Evolutionary conservation across 2,888 invertebrate species (phyloP), one percentile per base, ranked within the genome.

Genomic region (Lasioglossum calceatum): DNA sequence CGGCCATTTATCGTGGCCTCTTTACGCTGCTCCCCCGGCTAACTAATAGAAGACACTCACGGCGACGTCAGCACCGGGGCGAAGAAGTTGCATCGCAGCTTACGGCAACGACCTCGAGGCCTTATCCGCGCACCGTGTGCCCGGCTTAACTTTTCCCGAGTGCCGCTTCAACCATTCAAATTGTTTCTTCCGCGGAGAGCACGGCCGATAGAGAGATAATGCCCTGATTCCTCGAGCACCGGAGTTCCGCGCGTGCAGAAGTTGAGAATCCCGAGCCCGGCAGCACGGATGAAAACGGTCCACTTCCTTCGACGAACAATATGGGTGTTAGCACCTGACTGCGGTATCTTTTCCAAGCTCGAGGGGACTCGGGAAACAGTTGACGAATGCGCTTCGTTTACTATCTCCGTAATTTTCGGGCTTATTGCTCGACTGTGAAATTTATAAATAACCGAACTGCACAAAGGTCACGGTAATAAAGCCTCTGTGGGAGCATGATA

Each of bases 1-100:
- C 23, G 80, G 70, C 80, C 87, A 87, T 87, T 87, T 87, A 84
- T 84, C 87, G 77, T 85, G 80, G 42, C 67, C 73, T 82, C 89
- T 87, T 86, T 88, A 85, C 82, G 70, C 2, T 39, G 10, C 23
- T 81, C 50, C 76, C 81, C 86, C 19, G 19, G 74, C 77, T 74
- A 75, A 75, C 81, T 80, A 77, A 80, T 79, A 81, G 75, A 86
- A 77, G 80, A 85, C 76, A 79, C 83, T 80, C 79, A 71, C 76
- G 44, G 44, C 76, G 42, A 81, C 76, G 83, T 83, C 83, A 77
- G 83, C 83, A 72, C 44, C 47, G 3, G 23, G n/a, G 39, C n/a
- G 27, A 77, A 76, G 84, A 82, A 85, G 67, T 71, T 82, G 74
- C 77, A 54, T 54, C 81, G 27, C 77, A 23, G 84, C 77, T 84